Base-by-base conservation (phyloP, 2,888 invertebrate species). In the Catocala fraxini region DNA sequence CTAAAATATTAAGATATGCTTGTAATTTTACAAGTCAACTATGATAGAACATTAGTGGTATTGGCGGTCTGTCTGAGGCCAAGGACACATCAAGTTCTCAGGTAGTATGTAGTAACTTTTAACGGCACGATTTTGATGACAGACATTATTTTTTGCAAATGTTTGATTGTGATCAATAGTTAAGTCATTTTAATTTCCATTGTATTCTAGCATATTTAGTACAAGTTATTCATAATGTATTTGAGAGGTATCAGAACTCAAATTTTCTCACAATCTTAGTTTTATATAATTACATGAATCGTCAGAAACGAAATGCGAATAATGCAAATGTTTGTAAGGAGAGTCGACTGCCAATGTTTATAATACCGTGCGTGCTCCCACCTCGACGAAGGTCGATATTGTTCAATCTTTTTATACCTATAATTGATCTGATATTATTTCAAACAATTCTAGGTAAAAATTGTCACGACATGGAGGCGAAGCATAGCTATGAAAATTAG, bases 291-390 rank as follows among this genome's bases (percentile, higher is more conserved):
- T 65, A 68, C 51, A 59, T 61, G 58, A 64, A 63, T 76, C 35
- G 33, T 51, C 58, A 59, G 51, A 66, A 73, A 73, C 59, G 49
- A 70, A 70, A 72, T 72, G 62, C 56, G 63, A 70, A 59, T 67
- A 70, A 74, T 74, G 68, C 58, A 66, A 70, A 74, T 76, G 51
- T 51, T 59, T 64, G 59, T 51, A 51, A 71, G 45, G 59, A 65
- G 72, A 68, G 52, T 35, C 63, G 59, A 47, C 57, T 72, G 68
- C 59, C 75, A 65, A 70, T 76, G 75, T 76, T 77, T 77, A 76
- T 75, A 75, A 65, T 68, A 75, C 68, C 66, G 72, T 68, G 63
- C 70, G 54, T 72, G 77, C 65, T 63, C 70, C 75, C 70, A 71
- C 66, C 71, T 75, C 67, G 62, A 62, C 49, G 69, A 75, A 79